Evolutionary conservation across 2,113 vertebrate species (phyloP).

Genomic region (Acinonyx jubatus): DNA sequence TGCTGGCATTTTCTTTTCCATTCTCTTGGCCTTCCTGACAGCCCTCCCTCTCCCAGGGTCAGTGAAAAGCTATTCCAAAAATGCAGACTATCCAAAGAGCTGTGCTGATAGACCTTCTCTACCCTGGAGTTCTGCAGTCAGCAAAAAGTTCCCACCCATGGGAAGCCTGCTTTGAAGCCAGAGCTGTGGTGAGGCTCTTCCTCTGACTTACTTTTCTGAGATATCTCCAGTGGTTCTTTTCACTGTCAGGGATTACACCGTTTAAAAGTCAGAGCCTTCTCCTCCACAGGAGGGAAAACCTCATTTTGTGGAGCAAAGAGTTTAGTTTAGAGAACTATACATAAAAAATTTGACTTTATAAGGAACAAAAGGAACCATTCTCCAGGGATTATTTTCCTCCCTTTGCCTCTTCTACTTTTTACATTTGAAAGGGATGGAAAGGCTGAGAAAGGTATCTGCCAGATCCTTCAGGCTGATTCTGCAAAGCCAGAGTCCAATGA

Average conservation of each 20-base stretch:
- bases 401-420: background rate
- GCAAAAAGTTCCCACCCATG: background rate
- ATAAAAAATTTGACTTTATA: background rate
- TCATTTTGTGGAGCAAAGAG: background rate
- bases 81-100: background rate
- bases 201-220: background rate
- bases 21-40: background rate
- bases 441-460: background rate
- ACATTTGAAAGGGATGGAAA: background rate
- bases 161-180: rapidly evolving
- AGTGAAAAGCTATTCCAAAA: background rate
- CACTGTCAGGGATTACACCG: background rate
- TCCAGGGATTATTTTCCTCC: background rate
- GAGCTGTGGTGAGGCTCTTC: background rate
- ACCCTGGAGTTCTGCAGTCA: background rate
- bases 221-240: background rate
- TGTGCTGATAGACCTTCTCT: background rate
- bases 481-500: background rate
- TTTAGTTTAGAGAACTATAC: background rate
- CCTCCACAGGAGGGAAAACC: background rate
- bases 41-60: background rate
- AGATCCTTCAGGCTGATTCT: background rate
- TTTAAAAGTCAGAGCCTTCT: background rate
- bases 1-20: background rate
- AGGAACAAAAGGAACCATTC: background rate